A percentile compares a stretch with the other conserved stretches of the same genome.
phyloP scores from a whole-genome alignment of 2,888 invertebrate species.

The Hirtodrosophila alboralis region DNA sequence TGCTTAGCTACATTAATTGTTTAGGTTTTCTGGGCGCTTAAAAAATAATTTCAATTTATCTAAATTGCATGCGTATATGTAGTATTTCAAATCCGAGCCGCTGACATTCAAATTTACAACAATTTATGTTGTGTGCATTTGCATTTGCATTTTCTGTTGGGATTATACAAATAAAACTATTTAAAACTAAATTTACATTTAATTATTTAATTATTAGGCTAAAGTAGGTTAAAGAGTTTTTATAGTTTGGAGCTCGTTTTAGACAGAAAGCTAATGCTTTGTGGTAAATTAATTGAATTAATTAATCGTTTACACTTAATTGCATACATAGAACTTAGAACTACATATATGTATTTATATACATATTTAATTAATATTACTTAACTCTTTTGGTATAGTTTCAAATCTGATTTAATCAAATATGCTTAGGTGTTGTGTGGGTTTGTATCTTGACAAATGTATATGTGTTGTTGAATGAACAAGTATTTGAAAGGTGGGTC shows the following conservation, averaged over 20 bases:
- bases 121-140: constrained; percentile 20
- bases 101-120: constrained; percentile 19
- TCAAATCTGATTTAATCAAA: constrained; percentile 54
- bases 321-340: constrained; percentile 27
- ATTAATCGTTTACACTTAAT: constrained; percentile 32
- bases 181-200: constrained; percentile 36
- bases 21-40: constrained; percentile 37
- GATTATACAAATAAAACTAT: constrained; percentile 28
- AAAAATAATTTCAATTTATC: constrained; percentile 68
- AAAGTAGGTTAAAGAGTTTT: constrained; percentile 46
- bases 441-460: constrained; percentile 46
- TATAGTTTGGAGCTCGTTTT: constrained; percentile 20
- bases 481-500: constrained; percentile 62
- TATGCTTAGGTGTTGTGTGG: constrained; percentile 36
- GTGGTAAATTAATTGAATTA: constrained; percentile 47
- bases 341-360: constrained; percentile 24
- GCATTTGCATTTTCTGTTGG: constrained; percentile 10
- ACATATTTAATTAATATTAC: constrained; percentile 24
- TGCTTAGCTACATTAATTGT: constrained; percentile 64
- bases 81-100: constrained; percentile 30
- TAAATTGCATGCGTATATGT: constrained; percentile 55
- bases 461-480: constrained; percentile 46
- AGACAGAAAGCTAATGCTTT: constrained; percentile 5
- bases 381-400: constrained; percentile 22
- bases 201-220: constrained; percentile 43